Conservation (phyloP, 2,113 vertebrate species). For the Platysteira castanea region DNA sequence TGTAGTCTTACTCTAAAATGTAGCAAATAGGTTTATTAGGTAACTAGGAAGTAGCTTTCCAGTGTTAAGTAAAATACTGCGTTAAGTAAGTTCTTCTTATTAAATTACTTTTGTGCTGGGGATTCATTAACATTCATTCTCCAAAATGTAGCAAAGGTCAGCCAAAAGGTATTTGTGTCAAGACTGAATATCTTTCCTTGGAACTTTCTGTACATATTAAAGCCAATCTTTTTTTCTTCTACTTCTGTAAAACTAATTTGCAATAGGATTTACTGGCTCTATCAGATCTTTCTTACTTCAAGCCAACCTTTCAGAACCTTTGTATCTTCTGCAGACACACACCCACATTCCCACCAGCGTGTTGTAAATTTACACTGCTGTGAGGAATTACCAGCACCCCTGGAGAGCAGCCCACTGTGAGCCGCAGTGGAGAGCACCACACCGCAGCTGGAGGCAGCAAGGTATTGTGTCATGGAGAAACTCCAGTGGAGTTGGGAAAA, state of each 20-base stretch:
- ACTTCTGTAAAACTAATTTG: neutral
- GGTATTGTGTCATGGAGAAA: fast-evolving
- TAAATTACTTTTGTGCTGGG: neutral
- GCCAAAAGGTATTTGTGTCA: neutral
- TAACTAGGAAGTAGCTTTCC: neutral
- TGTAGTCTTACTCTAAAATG: neutral
- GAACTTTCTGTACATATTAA: neutral
- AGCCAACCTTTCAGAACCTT: neutral
- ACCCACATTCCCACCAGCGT: neutral
- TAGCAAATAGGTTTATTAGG: neutral
- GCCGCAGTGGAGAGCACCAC: neutral
- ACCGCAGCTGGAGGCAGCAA: neutral
- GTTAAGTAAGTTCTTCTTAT: neutral
- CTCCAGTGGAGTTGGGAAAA: neutral
- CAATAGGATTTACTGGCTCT: neutral
- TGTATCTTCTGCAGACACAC: neutral
- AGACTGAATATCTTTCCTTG: neutral
- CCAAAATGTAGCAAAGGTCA: neutral
- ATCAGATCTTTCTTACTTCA: neutral
- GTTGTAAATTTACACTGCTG: neutral
- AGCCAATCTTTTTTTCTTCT: neutral
- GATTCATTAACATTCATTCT: constrained; percentile 1
- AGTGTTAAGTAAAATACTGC: neutral
- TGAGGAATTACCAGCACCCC: neutral
- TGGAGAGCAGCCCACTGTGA: neutral